These are phyloP conservation scores for Congeria kusceri DNA, from an alignment of 2,888 invertebrate genomes.

Conservation along the genomic window DNA sequence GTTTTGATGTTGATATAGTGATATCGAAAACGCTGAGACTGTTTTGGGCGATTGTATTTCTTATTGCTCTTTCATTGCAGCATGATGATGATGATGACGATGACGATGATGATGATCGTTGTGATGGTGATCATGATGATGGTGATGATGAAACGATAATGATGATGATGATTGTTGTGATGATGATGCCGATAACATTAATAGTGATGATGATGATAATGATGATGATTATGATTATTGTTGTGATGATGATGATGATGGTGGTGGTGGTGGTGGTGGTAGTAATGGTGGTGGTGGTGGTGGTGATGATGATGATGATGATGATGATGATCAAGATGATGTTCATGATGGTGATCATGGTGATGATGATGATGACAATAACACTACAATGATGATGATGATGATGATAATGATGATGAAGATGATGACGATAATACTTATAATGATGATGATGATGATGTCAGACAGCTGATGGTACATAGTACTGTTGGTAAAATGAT, in stretches of 20 bases:
- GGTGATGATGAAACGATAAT: no score
- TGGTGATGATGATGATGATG: conserved; percentile 20
- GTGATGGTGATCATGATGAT: neutral
- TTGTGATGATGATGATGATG: conserved; percentile 18
- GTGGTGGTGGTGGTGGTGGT: neutral
- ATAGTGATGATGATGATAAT: neutral
- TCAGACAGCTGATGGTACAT: no score
- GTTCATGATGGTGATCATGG: neutral
- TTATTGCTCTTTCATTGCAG: no score
- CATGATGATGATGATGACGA: conserved; percentile 8
- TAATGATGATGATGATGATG: no score
- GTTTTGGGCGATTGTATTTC: no score
- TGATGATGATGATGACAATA: conserved; percentile 5
- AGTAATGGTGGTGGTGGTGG: neutral
- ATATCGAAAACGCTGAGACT: no score
- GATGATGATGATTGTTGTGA: neutral
- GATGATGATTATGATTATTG: neutral
- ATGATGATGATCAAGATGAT: conserved; percentile 19
- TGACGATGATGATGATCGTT: neutral
- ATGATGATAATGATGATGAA: no score
- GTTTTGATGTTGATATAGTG: no score
- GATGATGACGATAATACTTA: no score
- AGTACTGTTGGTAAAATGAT: no score
- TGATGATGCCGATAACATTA: neutral
- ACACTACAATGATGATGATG: no score